Percentiles rank a stretch among this genome's conserved stretches.
Conservation (phyloP, 2,888 invertebrate genomes). For the Tetranychus truncatus region DNA sequence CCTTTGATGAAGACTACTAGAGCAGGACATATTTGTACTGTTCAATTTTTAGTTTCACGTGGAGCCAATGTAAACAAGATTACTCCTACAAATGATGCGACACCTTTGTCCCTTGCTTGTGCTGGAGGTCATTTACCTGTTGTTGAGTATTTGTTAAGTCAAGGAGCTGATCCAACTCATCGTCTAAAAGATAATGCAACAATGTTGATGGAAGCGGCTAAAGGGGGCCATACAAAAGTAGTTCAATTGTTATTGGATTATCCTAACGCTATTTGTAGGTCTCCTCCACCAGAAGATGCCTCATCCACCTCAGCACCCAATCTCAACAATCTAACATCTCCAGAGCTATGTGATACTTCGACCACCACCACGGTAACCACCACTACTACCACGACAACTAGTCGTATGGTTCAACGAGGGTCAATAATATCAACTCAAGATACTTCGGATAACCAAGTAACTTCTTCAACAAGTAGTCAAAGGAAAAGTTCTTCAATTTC, state of each 20-base stretch:
- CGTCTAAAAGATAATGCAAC: conserved; percentile 96
- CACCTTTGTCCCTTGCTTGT: conserved; percentile 84
- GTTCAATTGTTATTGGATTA: conserved; percentile 86
- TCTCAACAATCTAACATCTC: conserved; percentile 6
- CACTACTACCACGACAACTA: conserved; percentile 17
- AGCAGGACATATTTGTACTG: conserved; percentile 85
- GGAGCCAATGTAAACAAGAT: conserved; percentile 66
- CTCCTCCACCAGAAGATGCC: conserved; percentile 31
- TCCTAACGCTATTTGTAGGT: conserved; percentile 53
- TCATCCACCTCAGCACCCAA: conserved; percentile 20
- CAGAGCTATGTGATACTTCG: neutral
- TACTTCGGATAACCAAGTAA: conserved; percentile 4
- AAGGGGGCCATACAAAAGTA: conserved; percentile 88
- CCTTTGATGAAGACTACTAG: conserved; percentile 96
- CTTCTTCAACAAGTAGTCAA: conserved; percentile 7
- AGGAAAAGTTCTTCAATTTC: conserved; percentile 13
- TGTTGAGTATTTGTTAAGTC: conserved; percentile 71
- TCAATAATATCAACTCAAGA: conserved; percentile 6
- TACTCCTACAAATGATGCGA: conserved; percentile 82
- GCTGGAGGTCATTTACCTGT: conserved; percentile 86
- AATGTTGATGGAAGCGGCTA: conserved; percentile 94
- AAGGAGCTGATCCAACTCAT: conserved; percentile 85
- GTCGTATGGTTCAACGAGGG: conserved; percentile 7
- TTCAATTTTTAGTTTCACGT: conserved; percentile 79
- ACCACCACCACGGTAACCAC: conserved; percentile 16